Conservation (phyloP, 2,113 vertebrate species). For the Gymnocephalus cernua region DNA sequence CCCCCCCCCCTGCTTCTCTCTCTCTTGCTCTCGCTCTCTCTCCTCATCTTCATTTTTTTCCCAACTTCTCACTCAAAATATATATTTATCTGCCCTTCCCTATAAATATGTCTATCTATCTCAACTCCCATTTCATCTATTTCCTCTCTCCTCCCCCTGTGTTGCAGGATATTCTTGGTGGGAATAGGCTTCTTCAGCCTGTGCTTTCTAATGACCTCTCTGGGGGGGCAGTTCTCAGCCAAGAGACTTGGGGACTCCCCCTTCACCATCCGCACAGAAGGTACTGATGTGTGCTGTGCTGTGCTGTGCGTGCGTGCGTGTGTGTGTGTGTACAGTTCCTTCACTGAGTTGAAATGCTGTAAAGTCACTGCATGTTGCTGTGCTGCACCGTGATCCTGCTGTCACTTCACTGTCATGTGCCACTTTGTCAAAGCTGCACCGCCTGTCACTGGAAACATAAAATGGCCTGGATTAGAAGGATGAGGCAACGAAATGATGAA, state of each 20-base stretch:
- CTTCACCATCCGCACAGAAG: slow-evolving; percentile 97
- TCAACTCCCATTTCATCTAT: slow-evolving; percentile 28
- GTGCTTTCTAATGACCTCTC: slow-evolving; percentile 98
- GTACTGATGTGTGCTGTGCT: slow-evolving; percentile 79
- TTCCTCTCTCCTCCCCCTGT: slow-evolving; percentile 49
- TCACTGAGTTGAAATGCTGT: slow-evolving; percentile 44
- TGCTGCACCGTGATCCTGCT: slow-evolving; percentile 16
- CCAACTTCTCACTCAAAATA: slow-evolving; percentile 23
- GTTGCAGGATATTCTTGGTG: slow-evolving; percentile 94
- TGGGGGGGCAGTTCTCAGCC: slow-evolving; percentile 96
- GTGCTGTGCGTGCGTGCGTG: slow-evolving; percentile 27
- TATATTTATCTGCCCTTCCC: slow-evolving; percentile 45
- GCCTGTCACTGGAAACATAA: slow-evolving; percentile 20
- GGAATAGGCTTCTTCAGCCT: slow-evolving; percentile 98
- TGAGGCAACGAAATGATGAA: slow-evolving; percentile 17
- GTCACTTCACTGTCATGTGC: slow-evolving; percentile 25
- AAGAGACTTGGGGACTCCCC: slow-evolving; percentile 95
- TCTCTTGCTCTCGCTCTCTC: not conserved
- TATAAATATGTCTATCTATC: slow-evolving; percentile 26
- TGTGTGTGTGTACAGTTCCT: slow-evolving; percentile 28
- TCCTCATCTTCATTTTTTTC: slow-evolving; percentile 17
- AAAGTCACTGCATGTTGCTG: slow-evolving; percentile 21
- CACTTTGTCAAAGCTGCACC: slow-evolving; percentile 27
- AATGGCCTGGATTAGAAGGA: not conserved
- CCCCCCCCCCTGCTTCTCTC: too few species aligned